These are phyloP conservation scores for Mareca penelope DNA, from an alignment of 2,797 vertebrate genomes.

Conservation along the genomic window DNA sequence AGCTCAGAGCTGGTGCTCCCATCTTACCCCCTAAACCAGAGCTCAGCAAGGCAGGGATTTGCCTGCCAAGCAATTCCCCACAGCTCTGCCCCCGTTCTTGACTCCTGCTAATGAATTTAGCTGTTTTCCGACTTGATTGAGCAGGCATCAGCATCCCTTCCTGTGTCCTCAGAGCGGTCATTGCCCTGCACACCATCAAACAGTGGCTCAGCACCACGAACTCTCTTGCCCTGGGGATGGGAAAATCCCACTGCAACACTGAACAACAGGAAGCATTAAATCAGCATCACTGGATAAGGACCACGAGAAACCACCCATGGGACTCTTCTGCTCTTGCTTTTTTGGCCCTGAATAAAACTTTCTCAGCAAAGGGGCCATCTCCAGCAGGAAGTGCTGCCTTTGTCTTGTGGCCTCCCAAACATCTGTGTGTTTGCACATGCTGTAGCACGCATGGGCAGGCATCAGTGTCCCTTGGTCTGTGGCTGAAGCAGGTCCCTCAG, in stretches of 20 bases:
- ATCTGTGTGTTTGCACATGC: not conserved
- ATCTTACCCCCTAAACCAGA: not conserved
- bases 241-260: not conserved
- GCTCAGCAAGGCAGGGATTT: not conserved
- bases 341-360: constrained; percentile 6
- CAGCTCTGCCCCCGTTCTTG: not conserved
- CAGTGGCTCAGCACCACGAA: not conserved
- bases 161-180: rapidly evolving
- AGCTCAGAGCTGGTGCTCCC: not conserved
- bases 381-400: not conserved
- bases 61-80: not conserved
- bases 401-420: not conserved
- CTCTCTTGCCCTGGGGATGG: not conserved
- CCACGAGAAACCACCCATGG: not conserved
- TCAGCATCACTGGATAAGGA: constrained; percentile 41
- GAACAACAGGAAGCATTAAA: constrained; percentile 60
- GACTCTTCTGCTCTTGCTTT: not conserved
- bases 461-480: not conserved
- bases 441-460: not conserved
- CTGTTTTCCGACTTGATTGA: not conserved
- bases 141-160: not conserved
- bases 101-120: not conserved
- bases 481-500: not conserved
- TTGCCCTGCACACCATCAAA: not conserved
- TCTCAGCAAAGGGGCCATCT: constrained; percentile 6